phyloP scores from a whole-genome alignment of 1,140 invertebrate species.

The Penaeus vannamei region DNA sequence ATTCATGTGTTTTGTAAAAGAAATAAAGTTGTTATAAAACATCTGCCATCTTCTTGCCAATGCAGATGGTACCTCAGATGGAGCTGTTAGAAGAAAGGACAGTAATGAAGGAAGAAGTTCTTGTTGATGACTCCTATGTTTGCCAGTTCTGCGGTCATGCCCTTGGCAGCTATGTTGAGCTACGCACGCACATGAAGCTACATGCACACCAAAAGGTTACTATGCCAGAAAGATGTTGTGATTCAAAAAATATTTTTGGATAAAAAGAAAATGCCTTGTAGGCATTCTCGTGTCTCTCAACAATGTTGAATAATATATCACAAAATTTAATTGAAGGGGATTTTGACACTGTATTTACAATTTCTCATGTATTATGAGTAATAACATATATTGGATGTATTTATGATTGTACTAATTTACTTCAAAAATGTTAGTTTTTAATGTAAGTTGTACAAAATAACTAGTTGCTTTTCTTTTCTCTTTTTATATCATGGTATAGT shows the following conservation, averaged over 20 bases:
- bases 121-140: conserved; percentile 75
- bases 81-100: conserved; percentile 56
- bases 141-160: conserved; percentile 75
- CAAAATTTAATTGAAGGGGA: too few relatives aligned
- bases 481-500: background rate
- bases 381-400: too few relatives aligned
- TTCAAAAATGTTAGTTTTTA: too few relatives aligned
- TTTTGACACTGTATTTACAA: too few relatives aligned
- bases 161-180: conserved; percentile 74
- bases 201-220: conserved; percentile 76
- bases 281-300: too few relatives aligned
- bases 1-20: too few relatives aligned
- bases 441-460: background rate
- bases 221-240: background rate
- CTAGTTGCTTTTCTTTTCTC: background rate
- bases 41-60: too few relatives aligned
- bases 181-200: conserved; percentile 75
- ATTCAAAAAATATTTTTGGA: background rate
- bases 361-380: too few relatives aligned
- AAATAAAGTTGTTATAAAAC: too few relatives aligned
- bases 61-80: conserved; percentile 60
- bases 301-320: too few relatives aligned
- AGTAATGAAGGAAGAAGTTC: conserved; percentile 71
- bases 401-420: too few relatives aligned
- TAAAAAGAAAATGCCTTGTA: background rate